Percentiles rank a stretch among this genome's conserved stretches.
phyloP scores from a whole-genome alignment of 2,888 invertebrate species.

The Erebia aethiops region DNA sequence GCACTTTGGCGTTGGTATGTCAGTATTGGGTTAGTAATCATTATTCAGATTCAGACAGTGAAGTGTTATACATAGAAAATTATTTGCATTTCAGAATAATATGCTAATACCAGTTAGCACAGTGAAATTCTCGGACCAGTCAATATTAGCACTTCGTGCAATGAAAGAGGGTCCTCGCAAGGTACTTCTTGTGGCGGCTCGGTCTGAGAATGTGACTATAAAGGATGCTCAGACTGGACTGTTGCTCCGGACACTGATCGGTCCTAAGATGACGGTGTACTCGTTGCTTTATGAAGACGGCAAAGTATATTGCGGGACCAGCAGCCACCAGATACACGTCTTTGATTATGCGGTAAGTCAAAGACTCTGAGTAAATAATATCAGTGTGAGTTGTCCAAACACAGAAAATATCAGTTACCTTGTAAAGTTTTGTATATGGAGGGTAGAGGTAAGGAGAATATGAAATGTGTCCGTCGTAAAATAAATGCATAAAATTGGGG shows the following conservation, averaged over 20 bases:
- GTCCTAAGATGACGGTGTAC: slow-evolving; percentile 86
- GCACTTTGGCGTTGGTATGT: too few relatives aligned
- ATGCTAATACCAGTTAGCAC: slow-evolving; percentile 78
- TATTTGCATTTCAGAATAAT: slow-evolving; percentile 71
- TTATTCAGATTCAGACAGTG: too few relatives aligned
- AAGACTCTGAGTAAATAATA: background rate
- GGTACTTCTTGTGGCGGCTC: slow-evolving; percentile 87
- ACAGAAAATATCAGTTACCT: too few relatives aligned
- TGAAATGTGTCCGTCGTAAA: too few relatives aligned
- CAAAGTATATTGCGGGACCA: slow-evolving; percentile 90
- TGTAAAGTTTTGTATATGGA: too few relatives aligned
- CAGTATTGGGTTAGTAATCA: too few relatives aligned
- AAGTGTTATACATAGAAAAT: background rate
- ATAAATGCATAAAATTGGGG: too few relatives aligned
- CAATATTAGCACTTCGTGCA: slow-evolving; percentile 87
- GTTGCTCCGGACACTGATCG: slow-evolving; percentile 84
- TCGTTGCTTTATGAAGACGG: slow-evolving; percentile 86
- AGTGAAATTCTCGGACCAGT: slow-evolving; percentile 84
- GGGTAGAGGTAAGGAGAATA: too few relatives aligned
- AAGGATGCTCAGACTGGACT: slow-evolving; percentile 89
- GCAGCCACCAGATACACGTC: slow-evolving; percentile 87
- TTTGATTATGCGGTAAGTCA: slow-evolving; percentile 88
- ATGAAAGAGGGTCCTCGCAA: slow-evolving; percentile 88
- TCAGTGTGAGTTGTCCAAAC: background rate
- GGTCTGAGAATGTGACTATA: slow-evolving; percentile 87